These are phyloP conservation scores for Pristionchus japonicus DNA, from an alignment of 2,888 invertebrate species.

Conservation along the genomic window DNA sequence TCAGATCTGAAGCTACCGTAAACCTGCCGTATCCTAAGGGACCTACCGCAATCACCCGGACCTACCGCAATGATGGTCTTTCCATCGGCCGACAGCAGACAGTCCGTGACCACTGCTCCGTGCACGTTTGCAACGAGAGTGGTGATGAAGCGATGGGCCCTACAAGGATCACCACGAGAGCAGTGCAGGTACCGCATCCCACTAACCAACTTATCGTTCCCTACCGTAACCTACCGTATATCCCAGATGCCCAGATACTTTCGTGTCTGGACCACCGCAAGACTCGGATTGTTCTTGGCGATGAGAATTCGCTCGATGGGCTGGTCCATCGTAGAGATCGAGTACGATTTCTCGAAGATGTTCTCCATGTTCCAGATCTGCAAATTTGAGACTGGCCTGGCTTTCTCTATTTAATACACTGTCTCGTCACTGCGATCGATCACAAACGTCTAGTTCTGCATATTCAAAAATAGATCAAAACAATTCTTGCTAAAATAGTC, in stretches of 20 bases:
- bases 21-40: too few species aligned
- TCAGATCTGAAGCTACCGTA: too few species aligned
- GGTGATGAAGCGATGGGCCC: conserved; percentile 65
- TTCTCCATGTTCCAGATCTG: conserved; percentile 94
- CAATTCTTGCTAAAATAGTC: too few species aligned
- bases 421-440: not conserved
- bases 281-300: conserved; percentile 80
- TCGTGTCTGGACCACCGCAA: conserved; percentile 92
- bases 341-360: conserved; percentile 96
- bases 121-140: conserved; percentile 69
- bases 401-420: not conserved
- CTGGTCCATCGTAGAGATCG: conserved; percentile 93
- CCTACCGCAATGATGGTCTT: conserved; percentile 49
- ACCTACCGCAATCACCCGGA: too few species aligned
- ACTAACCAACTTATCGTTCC: too few species aligned
- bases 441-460: not conserved
- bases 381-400: not conserved
- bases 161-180: too few species aligned
- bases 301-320: conserved; percentile 88
- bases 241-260: conserved; percentile 92
- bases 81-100: conserved; percentile 64
- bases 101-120: conserved; percentile 68
- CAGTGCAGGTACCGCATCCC: too few species aligned
- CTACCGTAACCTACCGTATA: conserved; percentile 53
- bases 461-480: too few species aligned